These are phyloP conservation scores for Eupeodes luniger DNA, from an alignment of 2,888 invertebrate genomes.

Conservation along the genomic window DNA sequence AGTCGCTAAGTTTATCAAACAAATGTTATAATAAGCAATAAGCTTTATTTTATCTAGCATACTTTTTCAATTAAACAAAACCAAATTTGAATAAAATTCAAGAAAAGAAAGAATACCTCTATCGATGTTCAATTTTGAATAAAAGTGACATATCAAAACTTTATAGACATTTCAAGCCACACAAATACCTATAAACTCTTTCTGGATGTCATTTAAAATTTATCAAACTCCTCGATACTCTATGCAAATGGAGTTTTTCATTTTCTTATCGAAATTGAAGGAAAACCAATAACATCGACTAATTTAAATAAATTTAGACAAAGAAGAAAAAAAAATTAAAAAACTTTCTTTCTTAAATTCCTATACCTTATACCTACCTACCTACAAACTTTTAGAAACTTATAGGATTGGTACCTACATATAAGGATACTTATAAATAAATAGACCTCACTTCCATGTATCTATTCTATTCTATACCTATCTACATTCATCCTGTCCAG, in stretches of 20 bases:
- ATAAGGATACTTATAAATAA: not conserved
- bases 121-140: not conserved
- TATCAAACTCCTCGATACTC: not conserved
- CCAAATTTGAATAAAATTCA: too few relatives aligned
- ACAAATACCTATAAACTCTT: not conserved
- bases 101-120: too few relatives aligned
- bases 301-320: constrained; percentile 47
- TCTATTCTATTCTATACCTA: not conserved
- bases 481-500: constrained; percentile 22
- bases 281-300: constrained; percentile 33
- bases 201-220: not conserved
- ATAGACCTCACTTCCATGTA: not conserved
- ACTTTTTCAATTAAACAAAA: too few relatives aligned
- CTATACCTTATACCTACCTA: not conserved
- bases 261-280: constrained; percentile 7
- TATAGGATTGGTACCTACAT: not conserved
- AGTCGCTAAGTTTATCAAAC: too few relatives aligned
- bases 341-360: constrained; percentile 1
- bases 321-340: not conserved
- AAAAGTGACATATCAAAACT: not conserved
- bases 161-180: not conserved
- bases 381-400: not conserved
- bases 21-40: too few relatives aligned
- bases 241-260: not conserved
- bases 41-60: too few relatives aligned